phyloP scores from a whole-genome alignment of 2,888 invertebrate genomes.

The Pammene fasciana region DNA sequence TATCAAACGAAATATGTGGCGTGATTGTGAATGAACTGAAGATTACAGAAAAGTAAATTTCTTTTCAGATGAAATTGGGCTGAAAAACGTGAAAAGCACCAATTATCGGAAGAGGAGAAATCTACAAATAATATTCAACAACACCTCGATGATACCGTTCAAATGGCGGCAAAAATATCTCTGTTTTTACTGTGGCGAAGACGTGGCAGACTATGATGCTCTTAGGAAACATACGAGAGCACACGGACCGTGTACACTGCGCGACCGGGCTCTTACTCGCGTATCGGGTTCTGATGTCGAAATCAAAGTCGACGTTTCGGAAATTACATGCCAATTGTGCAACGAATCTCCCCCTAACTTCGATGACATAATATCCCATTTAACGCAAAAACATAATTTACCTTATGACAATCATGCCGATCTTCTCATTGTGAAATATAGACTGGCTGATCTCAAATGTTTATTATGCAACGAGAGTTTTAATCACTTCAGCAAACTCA shows the following conservation, averaged over 20 bases:
- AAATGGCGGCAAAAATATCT: slow-evolving; percentile 72
- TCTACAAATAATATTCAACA: slow-evolving; percentile 71
- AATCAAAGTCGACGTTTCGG: slow-evolving; percentile 71
- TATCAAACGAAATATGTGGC: not conserved
- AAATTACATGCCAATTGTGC: slow-evolving; percentile 64
- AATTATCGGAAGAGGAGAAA: slow-evolving; percentile 59
- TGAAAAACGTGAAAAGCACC: slow-evolving; percentile 54
- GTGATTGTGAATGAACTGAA: slow-evolving; percentile 25
- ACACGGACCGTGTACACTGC: slow-evolving; percentile 61
- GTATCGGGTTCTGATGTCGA: slow-evolving; percentile 64
- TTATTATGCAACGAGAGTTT: slow-evolving; percentile 59
- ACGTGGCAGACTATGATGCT: slow-evolving; percentile 52
- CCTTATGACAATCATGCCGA: slow-evolving; percentile 58
- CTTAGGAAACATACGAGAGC: slow-evolving; percentile 62
- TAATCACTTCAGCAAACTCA: slow-evolving; percentile 58
- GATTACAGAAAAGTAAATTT: slow-evolving; percentile 58
- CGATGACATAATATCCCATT: slow-evolving; percentile 57
- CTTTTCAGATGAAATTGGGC: slow-evolving; percentile 71
- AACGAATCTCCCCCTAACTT: slow-evolving; percentile 50
- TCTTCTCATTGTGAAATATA: slow-evolving; percentile 57
- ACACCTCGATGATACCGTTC: slow-evolving; percentile 71
- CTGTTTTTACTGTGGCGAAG: slow-evolving; percentile 72
- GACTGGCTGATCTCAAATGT: slow-evolving; percentile 65
- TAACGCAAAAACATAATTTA: slow-evolving; percentile 60
- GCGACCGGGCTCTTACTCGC: slow-evolving; percentile 60